Evolutionary conservation across 1,140 invertebrate species (phyloP).

Genomic region (Pogonognathellus flavescens): DNA sequence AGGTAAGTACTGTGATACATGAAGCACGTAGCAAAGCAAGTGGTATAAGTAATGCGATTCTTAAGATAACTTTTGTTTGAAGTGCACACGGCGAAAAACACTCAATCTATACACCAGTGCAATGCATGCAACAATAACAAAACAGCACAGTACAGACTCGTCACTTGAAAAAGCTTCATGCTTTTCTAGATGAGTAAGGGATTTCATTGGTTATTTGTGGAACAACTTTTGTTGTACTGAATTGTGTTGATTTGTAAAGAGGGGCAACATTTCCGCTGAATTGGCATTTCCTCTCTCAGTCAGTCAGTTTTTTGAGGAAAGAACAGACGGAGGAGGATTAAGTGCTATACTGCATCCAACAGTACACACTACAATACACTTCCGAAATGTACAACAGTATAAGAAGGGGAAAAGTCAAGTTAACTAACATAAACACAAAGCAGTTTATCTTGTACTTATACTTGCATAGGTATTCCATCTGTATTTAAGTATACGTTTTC

Average conservation of each 20-base stretch:
- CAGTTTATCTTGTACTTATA: too few relatives aligned
- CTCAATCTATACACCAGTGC: neutral
- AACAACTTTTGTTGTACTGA: neutral
- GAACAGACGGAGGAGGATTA: neutral
- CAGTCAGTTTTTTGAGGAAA: neutral
- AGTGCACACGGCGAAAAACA: neutral
- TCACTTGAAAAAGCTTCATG: constrained; percentile 17
- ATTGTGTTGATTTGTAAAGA: constrained; percentile 35
- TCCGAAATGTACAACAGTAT: too few relatives aligned
- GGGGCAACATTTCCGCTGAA: constrained; percentile 29
- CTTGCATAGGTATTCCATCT: too few relatives aligned
- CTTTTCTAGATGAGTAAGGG: constrained; percentile 48
- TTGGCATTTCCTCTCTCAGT: constrained; percentile 22
- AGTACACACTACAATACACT: too few relatives aligned
- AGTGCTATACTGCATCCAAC: neutral
- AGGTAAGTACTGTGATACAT: too few relatives aligned
- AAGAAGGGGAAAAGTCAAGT: too few relatives aligned
- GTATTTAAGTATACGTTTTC: too few relatives aligned
- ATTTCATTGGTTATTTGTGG: constrained; percentile 26
- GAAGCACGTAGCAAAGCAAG: too few relatives aligned
- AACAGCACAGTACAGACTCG: neutral
- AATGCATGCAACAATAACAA: neutral
- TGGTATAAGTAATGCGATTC: constrained; percentile 7
- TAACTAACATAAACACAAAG: too few relatives aligned
- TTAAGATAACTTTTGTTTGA: constrained; percentile 32